Evolutionary conservation across 2,797 vertebrate species (phyloP), one percentile per base, ranked within the genome.

Genomic region (Monodelphis domestica): DNA sequence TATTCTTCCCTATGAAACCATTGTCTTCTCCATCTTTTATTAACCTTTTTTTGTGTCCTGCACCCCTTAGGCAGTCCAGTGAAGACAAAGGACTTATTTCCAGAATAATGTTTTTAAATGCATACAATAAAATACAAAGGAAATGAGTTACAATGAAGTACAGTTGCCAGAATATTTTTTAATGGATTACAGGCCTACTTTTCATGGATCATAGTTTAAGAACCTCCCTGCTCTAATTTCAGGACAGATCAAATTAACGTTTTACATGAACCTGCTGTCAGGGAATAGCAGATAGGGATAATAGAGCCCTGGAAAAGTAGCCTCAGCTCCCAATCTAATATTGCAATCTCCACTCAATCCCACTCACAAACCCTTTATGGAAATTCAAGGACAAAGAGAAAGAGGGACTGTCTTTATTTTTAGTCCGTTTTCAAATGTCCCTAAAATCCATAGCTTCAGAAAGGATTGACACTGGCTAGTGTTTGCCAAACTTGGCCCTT

Each of bases 231-330:
- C 24, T 50, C 38, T 84, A 50, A 84, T 45, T 84, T 84, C 38
- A 50, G 21, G 21, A 84, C 9, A 26, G 70, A 84, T 84, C 38
- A 84, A 84, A 84, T 84, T 50, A n/a, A 84, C 3, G 4, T 84
- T 38, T 84, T 84, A 24, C 21, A 50, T 45, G 38, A 84, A 11
- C 24, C n/a, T 45, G 24, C 9, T n/a, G 70, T 24, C 50, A 84
- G 70, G 45, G 38, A 17, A 51, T 50, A 26, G 51, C 9, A 92
- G n/a, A 24, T 88, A 94, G 52, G 55, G 33, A n/a, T 90, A n/a
- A 88, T 92, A 87, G 30, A 89, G 10, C 33, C 70, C 90, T 92
- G 38, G 50, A 38, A 33, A 94, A 90, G 50, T 78, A 54, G 87
- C 38, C 30, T 54, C 50, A n/a, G 45, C 17, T 14, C 50, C 29